A percentile compares a stretch with the other conserved stretches of the same genome.
Evolutionary conservation across 37 sponge, comb jelly and placozoan genomes (phyloP).

Genomic region (Aplysina aerophoba): DNA sequence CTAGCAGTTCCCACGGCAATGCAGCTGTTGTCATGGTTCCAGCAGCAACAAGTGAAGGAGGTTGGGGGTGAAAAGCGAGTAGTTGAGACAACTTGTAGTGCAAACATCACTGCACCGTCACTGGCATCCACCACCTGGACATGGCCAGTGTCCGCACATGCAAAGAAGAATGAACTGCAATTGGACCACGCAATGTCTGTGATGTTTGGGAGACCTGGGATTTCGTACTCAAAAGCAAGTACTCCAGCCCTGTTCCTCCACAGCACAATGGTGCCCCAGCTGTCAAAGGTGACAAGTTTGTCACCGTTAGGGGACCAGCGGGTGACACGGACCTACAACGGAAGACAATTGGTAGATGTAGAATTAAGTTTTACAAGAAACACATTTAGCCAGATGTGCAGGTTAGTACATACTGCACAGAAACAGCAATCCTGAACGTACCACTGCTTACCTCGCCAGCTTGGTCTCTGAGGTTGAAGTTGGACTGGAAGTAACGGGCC

Average conservation of each 20-base stretch:
- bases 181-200: slow-evolving; percentile 60
- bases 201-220: slow-evolving; percentile 6
- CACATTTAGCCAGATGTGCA: no score
- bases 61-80: neutral
- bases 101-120: slow-evolving; percentile 29
- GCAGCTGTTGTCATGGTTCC: slow-evolving; percentile 32
- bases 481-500: slow-evolving; percentile 17
- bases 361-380: no score
- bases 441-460: slow-evolving; percentile 56
- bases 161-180: slow-evolving; percentile 31
- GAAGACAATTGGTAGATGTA: no score
- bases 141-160: slow-evolving; percentile 39
- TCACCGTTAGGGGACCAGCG: slow-evolving; percentile 45
- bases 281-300: slow-evolving; percentile 45
- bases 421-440: no score
- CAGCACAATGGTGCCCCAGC: slow-evolving; percentile 43
- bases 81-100: slow-evolving; percentile 33
- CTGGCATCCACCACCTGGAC: slow-evolving; percentile 24
- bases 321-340: slow-evolving; percentile 46
- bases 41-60: slow-evolving; percentile 26
- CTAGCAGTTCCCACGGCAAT: slow-evolving; percentile 52
- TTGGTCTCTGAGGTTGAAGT: slow-evolving; percentile 46
- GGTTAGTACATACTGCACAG: no score
- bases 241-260: slow-evolving; percentile 60
- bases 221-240: slow-evolving; percentile 28